phyloP scores from a whole-genome alignment of 1,140 invertebrate species.

The Meloidogyne chitwoodi region DNA sequence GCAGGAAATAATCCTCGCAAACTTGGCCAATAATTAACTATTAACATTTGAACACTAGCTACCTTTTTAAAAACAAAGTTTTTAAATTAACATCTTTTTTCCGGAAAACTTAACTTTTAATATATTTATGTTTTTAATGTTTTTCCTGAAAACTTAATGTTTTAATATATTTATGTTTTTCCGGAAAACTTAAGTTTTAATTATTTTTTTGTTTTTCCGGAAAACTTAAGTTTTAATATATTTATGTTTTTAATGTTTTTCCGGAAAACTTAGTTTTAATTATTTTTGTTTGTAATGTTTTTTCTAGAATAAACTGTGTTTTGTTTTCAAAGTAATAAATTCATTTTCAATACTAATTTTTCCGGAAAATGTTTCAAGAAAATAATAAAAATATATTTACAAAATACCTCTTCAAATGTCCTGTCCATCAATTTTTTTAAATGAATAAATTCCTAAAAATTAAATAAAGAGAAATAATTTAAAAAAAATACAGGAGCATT shows the following conservation, averaged over 20 bases:
- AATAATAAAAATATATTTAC: background rate
- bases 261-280: background rate
- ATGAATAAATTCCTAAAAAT: slow-evolving; percentile 35
- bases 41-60: slow-evolving; percentile 37
- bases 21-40: slow-evolving; percentile 40
- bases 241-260: background rate
- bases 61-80: slow-evolving; percentile 19
- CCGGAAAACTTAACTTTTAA: background rate
- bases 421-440: slow-evolving; percentile 48
- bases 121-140: background rate
- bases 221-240: too few species aligned
- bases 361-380: background rate
- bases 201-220: too few species aligned
- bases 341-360: too few species aligned
- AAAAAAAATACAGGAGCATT: slow-evolving; percentile 20
- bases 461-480: background rate
- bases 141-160: background rate
- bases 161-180: background rate
- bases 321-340: too few species aligned
- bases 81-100: background rate
- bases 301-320: background rate
- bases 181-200: background rate
- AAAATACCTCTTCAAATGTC: slow-evolving; percentile 37
- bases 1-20: slow-evolving; percentile 39
- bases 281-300: background rate